Evolutionary conservation across 2,888 invertebrate species (phyloP), one percentile per base, ranked within the genome.

Genomic region (Polydesmus complanatus): DNA sequence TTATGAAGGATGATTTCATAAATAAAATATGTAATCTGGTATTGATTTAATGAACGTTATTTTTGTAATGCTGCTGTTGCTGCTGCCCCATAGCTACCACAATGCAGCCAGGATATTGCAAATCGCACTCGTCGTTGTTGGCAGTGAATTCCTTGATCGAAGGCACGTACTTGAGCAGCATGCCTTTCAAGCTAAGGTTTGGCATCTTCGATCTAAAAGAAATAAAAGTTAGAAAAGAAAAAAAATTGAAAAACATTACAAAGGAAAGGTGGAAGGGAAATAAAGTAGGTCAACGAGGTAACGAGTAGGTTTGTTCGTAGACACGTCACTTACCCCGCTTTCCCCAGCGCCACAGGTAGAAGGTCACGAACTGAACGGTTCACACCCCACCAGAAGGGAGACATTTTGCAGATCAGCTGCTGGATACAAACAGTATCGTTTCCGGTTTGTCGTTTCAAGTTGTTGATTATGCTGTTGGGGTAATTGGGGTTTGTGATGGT

Each of bases 301-400:
- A n/a, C n/a, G n/a, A n/a, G n/a, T n/a, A n/a, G n/a, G n/a, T n/a
- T n/a, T n/a, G n/a, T n/a, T n/a, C n/a, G n/a, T n/a, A n/a, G n/a
- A n/a, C n/a, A 37, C 37, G n/a, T 11, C 5, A 58, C 47, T 18
- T 59, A 59, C 60, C 54, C 26, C 1, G 60, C 5, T 54, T 50
- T 52, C 5, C 47, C 48, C 2, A 64, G n/a, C 19, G 37, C 37
- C 8, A 64, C 49, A 3, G 47, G 49, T 48, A 27, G 22, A 18
- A 27, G 3, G 54, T 27, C 55, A 59, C 63, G 57, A 55, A 62
- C 48, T 58, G 55, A 21, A 51, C 78, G 78, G 69, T 90, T 89
- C 81, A 88, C 87, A 66, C 82, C 83, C 75, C 79, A 79, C 63
- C 90, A 81, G 63, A 88, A 81, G 0, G 88, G 88, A 0, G 84